These are phyloP conservation scores for Dipodomys spectabilis DNA, from an alignment of 2,113 vertebrate genomes.

Conservation along the genomic window DNA sequence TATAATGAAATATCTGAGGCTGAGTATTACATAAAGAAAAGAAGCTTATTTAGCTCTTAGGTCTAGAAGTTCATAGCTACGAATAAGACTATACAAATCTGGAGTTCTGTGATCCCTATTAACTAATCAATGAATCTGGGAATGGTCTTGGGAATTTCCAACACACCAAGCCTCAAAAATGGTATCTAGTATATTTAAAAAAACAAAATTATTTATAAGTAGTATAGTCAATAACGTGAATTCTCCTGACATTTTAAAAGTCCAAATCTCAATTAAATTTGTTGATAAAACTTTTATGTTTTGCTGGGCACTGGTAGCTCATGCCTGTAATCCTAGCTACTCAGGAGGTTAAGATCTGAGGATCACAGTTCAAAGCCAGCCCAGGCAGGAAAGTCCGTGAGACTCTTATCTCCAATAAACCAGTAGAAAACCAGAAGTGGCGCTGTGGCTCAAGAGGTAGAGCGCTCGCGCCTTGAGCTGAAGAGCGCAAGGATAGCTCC, in stretches of 20 bases:
- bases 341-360: too few relatives aligned
- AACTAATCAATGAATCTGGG: conserved; percentile 38
- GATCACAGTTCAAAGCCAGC: too few relatives aligned
- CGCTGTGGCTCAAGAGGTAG: too few relatives aligned
- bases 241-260: conserved; percentile 31
- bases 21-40: not conserved
- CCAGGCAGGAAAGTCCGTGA: too few relatives aligned
- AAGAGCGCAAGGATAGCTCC: too few relatives aligned
- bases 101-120: conserved; percentile 8
- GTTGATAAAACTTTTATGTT: not conserved
- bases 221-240: conserved; percentile 36
- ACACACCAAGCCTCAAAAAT: conserved; percentile 1
- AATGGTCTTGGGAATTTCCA: not conserved
- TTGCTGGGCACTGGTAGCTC: too few relatives aligned
- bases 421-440: too few relatives aligned
- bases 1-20: not conserved
- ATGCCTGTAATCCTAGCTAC: too few relatives aligned
- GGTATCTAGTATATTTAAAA: conserved; percentile 6
- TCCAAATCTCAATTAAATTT: conserved; percentile 11
- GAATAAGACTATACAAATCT: not conserved
- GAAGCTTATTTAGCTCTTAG: not conserved
- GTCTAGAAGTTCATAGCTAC: not conserved
- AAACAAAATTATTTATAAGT: conserved; percentile 23
- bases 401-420: too few relatives aligned
- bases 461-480: too few relatives aligned